phyloP scores from a whole-genome alignment of 64 coral and sea anemone species.

The Pachyseris speciosa region DNA sequence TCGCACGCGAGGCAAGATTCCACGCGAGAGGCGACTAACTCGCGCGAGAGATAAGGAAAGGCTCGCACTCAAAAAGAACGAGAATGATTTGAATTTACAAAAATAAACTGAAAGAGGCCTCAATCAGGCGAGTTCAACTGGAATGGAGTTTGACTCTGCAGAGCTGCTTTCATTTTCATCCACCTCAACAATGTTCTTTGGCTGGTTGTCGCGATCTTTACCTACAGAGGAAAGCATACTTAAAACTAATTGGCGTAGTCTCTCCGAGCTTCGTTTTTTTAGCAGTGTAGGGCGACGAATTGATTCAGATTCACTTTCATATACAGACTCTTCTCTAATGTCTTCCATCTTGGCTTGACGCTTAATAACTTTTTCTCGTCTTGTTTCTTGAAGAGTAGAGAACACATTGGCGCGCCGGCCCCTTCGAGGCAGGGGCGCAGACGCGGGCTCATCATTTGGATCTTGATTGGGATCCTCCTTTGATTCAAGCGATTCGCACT shows the following conservation, averaged over 20 bases:
- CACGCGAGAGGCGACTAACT: too few species aligned
- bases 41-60: not conserved
- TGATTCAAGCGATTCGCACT: not conserved
- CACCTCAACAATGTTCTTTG: not conserved
- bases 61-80: too few species aligned
- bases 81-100: not conserved
- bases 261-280: slow-evolving; percentile 11
- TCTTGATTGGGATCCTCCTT: not conserved
- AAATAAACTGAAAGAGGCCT: not conserved
- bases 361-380: not conserved
- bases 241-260: not conserved
- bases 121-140: not conserved
- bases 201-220: not conserved
- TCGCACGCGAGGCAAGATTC: too few species aligned
- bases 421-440: not conserved
- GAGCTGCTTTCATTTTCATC: not conserved
- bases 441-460: not conserved
- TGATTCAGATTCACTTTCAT: not conserved
- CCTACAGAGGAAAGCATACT: not conserved
- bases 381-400: slow-evolving; percentile 11
- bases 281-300: not conserved
- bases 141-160: not conserved
- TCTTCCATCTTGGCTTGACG: slow-evolving; percentile 30
- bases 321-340: slow-evolving; percentile 21
- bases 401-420: slow-evolving; percentile 18